These are phyloP conservation scores for Adelognathus sp. DNA, from an alignment of 2,888 invertebrate species.

Conservation along the genomic window DNA sequence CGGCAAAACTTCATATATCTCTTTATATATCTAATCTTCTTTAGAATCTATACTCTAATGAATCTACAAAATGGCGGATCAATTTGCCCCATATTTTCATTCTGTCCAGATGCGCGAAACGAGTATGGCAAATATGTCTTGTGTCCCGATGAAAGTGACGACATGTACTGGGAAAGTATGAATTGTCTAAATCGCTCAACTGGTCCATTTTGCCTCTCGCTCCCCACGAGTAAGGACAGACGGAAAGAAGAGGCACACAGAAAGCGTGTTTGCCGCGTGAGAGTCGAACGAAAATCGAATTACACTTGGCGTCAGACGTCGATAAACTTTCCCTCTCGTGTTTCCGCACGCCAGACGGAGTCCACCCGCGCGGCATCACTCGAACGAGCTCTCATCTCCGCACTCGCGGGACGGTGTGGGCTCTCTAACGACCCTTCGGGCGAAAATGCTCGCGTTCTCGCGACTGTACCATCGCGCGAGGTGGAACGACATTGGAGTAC, in stretches of 20 bases:
- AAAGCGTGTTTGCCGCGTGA: slow-evolving; percentile 3
- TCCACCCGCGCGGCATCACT: not conserved
- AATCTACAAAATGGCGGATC: no score
- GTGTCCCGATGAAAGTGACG: no score
- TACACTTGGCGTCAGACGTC: not conserved
- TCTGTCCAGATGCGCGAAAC: no score
- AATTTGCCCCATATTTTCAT: no score
- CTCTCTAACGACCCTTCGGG: slow-evolving; percentile 23
- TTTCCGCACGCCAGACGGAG: not conserved
- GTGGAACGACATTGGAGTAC: slow-evolving; percentile 19
- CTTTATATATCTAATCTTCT: no score
- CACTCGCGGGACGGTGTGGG: no score
- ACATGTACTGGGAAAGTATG: no score
- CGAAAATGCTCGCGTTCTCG: slow-evolving; percentile 2
- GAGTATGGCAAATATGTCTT: no score
- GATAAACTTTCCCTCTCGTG: not conserved
- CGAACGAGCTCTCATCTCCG: not conserved
- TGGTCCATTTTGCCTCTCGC: not conserved
- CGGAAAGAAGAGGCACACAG: not conserved
- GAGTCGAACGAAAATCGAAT: slow-evolving; percentile 8
- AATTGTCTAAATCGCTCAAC: no score
- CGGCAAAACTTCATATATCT: no score
- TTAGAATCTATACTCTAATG: no score
- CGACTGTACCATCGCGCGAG: not conserved
- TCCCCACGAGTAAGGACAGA: not conserved